Evolutionary conservation across 2,888 invertebrate species (phyloP).

Genomic region (Luperina nickerlii): DNA sequence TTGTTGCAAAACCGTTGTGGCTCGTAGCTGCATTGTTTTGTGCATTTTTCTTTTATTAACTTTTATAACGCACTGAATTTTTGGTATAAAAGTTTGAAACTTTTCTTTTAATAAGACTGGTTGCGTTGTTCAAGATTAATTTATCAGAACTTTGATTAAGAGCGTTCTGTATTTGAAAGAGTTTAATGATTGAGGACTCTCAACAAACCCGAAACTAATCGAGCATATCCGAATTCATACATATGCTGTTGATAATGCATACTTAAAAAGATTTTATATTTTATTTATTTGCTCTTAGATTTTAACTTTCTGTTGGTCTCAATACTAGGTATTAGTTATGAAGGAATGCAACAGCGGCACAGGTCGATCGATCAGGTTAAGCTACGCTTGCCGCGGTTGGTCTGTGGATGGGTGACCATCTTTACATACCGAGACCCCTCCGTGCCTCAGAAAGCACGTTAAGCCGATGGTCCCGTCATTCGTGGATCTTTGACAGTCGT

Average conservation of each 20-base stretch:
- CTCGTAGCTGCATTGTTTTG: constrained; percentile 24
- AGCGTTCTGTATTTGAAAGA: background rate
- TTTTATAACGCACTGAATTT: constrained; percentile 5
- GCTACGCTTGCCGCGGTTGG: too few relatives aligned
- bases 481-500: too few relatives aligned
- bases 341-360: background rate
- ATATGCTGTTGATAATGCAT: background rate
- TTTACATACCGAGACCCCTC: too few relatives aligned
- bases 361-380: too few relatives aligned
- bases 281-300: background rate
- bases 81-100: background rate
- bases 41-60: constrained; percentile 21
- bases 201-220: background rate
- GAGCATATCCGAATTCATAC: background rate
- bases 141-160: background rate
- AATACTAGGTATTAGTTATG: background rate
- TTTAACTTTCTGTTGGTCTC: background rate
- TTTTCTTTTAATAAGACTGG: background rate
- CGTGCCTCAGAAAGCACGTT: too few relatives aligned
- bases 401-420: too few relatives aligned
- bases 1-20: constrained; percentile 33
- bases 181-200: background rate
- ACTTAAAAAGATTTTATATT: background rate
- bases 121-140: background rate
- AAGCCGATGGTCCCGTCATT: too few relatives aligned